A percentile compares a stretch with the other conserved stretches of the same genome.
These are phyloP conservation scores for Leucosticte australis DNA, from an alignment of 2,113 vertebrate species.

Conservation along the genomic window DNA sequence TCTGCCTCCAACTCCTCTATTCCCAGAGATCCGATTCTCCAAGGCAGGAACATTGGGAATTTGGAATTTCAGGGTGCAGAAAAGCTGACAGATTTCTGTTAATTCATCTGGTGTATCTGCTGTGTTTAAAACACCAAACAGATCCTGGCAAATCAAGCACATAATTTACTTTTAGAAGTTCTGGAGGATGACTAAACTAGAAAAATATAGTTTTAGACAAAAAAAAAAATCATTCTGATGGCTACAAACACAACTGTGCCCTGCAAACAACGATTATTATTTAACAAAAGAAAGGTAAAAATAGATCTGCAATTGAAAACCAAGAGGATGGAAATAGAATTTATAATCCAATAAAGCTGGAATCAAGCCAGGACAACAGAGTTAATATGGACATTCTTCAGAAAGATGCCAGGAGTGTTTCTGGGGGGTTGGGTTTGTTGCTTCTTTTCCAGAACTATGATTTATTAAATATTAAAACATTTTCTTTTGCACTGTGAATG, in stretches of 20 bases:
- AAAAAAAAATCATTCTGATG: neutral
- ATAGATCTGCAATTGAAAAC: neutral
- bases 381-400: neutral
- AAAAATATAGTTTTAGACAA: neutral
- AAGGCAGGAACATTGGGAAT: neutral
- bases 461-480: neutral
- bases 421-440: neutral
- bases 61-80: neutral
- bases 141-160: neutral
- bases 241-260: neutral
- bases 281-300: constrained; percentile 27
- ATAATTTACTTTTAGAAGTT: neutral
- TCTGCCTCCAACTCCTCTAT: neutral
- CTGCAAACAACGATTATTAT: neutral
- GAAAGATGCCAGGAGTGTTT: neutral
- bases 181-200: neutral
- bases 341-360: neutral
- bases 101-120: neutral
- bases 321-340: neutral
- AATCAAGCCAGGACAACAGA: neutral
- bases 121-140: neutral
- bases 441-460: neutral
- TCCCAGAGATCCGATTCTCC: neutral
- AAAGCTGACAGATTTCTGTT: neutral
- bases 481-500: neutral